Base-by-base conservation (phyloP, 92 coral and sea anemone genomes). In the Heliopora coerulea region DNA sequence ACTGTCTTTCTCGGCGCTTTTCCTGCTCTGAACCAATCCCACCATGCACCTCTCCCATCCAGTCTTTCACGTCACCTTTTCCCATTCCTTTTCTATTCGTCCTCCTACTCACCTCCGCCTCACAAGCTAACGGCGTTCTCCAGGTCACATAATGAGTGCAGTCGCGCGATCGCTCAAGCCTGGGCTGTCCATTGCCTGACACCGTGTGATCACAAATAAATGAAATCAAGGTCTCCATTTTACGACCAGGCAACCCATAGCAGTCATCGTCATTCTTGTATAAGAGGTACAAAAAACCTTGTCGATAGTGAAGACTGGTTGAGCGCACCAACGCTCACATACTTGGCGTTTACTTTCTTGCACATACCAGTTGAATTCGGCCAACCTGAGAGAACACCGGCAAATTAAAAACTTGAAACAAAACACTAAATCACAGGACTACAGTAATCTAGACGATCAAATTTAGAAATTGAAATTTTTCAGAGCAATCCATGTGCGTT, bases 91-190 rank as follows among this genome's bases (percentile, higher is more conserved):
- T n/a, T n/a, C n/a, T n/a, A n/a, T n/a, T n/a, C n/a, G n/a, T n/a
- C n/a, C 42, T 37, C 4, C 42, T 37, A 4, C 42, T 37, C 42
- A 37, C 42, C 42, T 83, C 87, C 21, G 84, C 78, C 56, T 89
- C 98, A 44, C 98, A 93, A 12, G 86, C 98, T 78, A 89, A 78
- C 8, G 69, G 65, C 17, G 96, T 85, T 31, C 86, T 89, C 98
- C 98, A 93, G 11, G 82, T 65, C 0, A 93, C 68, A 56, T 79
- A 86, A 65, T 90, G 89, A 0, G 89, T 87, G 48, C 98, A 93
- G 26, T 93, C 91, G n/a, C 80, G 90, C 9, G 78, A 80, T 29
- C 24, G 58, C 19, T 90, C 84, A 19, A 87, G 83, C 31, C 83
- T 91, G 21, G 98, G 98, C 13, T 58, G 33, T 3, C 96, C 96